Conservation (phyloP, 2,888 invertebrate species). For the Thereva unica region DNA sequence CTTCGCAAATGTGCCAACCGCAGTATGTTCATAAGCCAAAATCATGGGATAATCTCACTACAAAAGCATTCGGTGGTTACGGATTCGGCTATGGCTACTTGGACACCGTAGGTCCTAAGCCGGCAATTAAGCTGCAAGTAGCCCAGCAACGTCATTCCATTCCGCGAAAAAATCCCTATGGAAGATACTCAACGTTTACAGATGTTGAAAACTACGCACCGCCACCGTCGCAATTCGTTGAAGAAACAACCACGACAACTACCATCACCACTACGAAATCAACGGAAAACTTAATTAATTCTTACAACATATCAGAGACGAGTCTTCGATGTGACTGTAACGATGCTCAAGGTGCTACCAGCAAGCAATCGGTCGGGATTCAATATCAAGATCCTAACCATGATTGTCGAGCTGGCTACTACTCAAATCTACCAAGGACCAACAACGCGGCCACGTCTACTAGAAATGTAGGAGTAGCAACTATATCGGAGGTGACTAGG, state of each 20-base stretch:
- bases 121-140: conserved; percentile 58
- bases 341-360: conserved; percentile 49
- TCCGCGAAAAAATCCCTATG: conserved; percentile 57
- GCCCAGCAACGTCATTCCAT: conserved; percentile 60
- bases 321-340: conserved; percentile 74
- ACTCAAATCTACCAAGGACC: conserved; percentile 55
- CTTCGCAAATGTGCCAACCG: conserved; percentile 53
- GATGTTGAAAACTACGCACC: conserved; percentile 58
- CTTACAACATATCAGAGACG: conserved; percentile 68
- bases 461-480: conserved; percentile 57
- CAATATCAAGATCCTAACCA: conserved; percentile 48
- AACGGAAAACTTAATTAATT: conserved; percentile 75
- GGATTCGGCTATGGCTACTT: conserved; percentile 85
- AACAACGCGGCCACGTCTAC: conserved; percentile 18
- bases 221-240: conserved; percentile 58
- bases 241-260: conserved; percentile 61
- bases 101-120: conserved; percentile 64
- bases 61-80: conserved; percentile 83
- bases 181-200: conserved; percentile 57
- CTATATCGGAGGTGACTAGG: conserved; percentile 72
- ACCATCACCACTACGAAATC: conserved; percentile 70
- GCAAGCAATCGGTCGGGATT: conserved; percentile 49
- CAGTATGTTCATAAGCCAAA: conserved; percentile 73
- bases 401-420: conserved; percentile 55
- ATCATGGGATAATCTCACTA: conserved; percentile 87